Conservation (phyloP, 2,888 invertebrate species). For the Gari tellinella region DNA sequence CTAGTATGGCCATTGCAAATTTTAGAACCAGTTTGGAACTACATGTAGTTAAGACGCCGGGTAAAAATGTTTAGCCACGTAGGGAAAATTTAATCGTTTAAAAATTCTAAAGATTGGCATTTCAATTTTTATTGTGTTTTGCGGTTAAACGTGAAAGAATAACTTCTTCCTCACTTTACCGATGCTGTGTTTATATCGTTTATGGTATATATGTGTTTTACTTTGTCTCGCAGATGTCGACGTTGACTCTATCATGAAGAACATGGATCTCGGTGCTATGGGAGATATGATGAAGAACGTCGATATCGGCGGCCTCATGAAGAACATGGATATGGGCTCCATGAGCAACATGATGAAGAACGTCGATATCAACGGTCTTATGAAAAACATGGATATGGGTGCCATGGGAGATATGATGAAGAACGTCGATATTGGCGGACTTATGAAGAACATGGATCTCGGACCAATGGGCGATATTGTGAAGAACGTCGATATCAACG, state of each 20-base stretch:
- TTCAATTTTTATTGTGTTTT: no score
- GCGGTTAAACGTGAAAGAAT: no score
- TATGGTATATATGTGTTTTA: no score
- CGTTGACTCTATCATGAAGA: slow-evolving; percentile 37
- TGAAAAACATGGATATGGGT: slow-evolving; percentile 50
- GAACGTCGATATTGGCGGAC: slow-evolving; percentile 27
- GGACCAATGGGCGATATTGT: slow-evolving; percentile 33
- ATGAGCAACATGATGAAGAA: slow-evolving; percentile 34
- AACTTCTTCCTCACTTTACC: no score
- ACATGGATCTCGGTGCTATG: slow-evolving; percentile 51
- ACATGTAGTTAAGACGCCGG: no score
- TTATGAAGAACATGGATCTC: slow-evolving; percentile 51
- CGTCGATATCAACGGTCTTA: slow-evolving; percentile 23
- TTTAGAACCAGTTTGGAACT: no score
- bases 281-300: slow-evolving; percentile 45
- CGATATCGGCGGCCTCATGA: slow-evolving; percentile 37
- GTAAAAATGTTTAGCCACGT: no score
- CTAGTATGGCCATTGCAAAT: no score
- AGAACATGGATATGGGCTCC: slow-evolving; percentile 38
- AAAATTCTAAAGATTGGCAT: no score
- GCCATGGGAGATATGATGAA: slow-evolving; percentile 26
- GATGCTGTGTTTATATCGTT: no score
- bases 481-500: slow-evolving; percentile 30
- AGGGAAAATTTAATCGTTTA: no score
- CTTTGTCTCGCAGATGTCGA: slow-evolving; percentile 32